Conservation (phyloP, 2,113 vertebrate genomes). For the Hemiscyllium ocellatum region DNA sequence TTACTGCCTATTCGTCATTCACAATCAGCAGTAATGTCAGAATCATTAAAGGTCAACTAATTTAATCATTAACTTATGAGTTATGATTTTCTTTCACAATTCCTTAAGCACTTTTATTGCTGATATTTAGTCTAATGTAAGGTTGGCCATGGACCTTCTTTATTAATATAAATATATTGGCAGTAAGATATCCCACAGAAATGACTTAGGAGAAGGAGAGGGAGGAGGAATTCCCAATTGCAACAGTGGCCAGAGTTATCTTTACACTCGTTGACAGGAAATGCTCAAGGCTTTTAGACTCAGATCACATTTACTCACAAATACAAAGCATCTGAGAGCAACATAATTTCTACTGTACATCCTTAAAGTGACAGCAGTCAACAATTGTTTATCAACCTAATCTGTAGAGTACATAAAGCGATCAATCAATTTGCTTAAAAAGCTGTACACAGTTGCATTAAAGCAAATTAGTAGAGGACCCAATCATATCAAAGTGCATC, state of each 20-base stretch:
- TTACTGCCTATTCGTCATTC: background rate
- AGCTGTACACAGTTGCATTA: background rate
- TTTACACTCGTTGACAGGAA: constrained; percentile 30
- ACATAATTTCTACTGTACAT: background rate
- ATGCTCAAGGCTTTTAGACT: constrained; percentile 11
- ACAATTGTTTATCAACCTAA: background rate
- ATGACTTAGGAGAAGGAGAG: constrained; percentile 10
- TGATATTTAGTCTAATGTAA: constrained; percentile 3
- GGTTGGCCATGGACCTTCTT: background rate
- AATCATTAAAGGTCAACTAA: background rate
- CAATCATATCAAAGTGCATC: background rate
- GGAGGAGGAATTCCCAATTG: constrained; percentile 22
- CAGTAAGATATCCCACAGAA: background rate
- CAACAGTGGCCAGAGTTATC: background rate
- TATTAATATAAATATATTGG: background rate
- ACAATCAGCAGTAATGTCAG: background rate
- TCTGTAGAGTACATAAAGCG: background rate
- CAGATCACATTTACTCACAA: constrained; percentile 12
- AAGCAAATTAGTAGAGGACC: background rate
- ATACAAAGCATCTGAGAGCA: constrained; percentile 2
- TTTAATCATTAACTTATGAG: background rate
- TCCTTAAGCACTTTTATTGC: background rate
- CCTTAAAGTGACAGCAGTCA: constrained; percentile 20
- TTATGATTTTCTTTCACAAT: background rate
- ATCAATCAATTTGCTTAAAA: constrained; percentile 13